These are phyloP conservation scores for Chrysogorgia sp. DNA, from an alignment of 92 coral and sea anemone genomes.

Conservation along the genomic window DNA sequence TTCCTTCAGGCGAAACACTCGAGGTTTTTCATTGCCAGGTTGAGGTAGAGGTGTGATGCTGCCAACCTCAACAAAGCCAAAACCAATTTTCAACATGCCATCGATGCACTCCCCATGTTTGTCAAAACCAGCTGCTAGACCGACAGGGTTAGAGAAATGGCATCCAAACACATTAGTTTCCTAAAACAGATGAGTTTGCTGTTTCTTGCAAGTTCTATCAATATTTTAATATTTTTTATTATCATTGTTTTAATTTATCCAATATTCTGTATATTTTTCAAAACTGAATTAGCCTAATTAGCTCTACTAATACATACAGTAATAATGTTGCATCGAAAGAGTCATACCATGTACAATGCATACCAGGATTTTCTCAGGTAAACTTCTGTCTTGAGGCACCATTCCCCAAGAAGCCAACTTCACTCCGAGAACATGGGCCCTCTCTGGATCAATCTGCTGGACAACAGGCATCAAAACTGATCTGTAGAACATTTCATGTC, in stretches of 20 bases:
- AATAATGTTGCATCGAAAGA: too few species aligned
- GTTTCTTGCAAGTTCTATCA: too few species aligned
- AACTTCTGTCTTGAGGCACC: slow-evolving; percentile 68
- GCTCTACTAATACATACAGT: too few species aligned
- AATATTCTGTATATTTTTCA: too few species aligned
- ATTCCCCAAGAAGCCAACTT: slow-evolving; percentile 84
- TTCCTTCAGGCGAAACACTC: slow-evolving; percentile 86
- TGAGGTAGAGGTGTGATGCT: slow-evolving; percentile 91
- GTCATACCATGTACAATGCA: too few species aligned
- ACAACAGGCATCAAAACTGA: slow-evolving; percentile 76
- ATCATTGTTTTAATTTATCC: too few species aligned
- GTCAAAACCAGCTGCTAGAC: slow-evolving; percentile 98
- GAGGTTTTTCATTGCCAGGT: slow-evolving; percentile 79
- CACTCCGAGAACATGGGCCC: slow-evolving; percentile 80
- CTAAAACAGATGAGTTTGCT: slow-evolving; percentile 57
- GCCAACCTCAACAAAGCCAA: slow-evolving; percentile 98
- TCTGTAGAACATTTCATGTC: slow-evolving; percentile 80
- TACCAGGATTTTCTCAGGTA: slow-evolving; percentile 82
- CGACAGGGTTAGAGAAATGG: slow-evolving; percentile 87
- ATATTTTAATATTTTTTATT: too few species aligned
- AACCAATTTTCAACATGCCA: slow-evolving; percentile 83
- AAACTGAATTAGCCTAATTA: too few species aligned
- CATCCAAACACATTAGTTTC: slow-evolving; percentile 89
- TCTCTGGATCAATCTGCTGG: slow-evolving; percentile 76
- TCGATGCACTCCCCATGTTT: slow-evolving; percentile 91